Conservation (phyloP, 2,113 vertebrate genomes). For the Xyrauchen texanus region DNA sequence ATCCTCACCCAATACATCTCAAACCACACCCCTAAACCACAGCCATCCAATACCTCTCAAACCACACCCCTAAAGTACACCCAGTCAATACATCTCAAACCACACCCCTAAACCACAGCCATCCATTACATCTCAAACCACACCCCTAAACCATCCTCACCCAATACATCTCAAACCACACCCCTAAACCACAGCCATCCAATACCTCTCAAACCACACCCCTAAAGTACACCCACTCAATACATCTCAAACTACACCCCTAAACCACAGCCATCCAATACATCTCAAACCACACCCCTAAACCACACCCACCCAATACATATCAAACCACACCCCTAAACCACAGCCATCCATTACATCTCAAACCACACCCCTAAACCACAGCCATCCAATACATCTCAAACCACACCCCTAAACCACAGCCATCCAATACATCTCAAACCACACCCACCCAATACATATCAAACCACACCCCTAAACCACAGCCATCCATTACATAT, state of each 20-base stretch:
- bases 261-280: neutral
- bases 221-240: neutral
- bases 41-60: neutral
- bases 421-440: neutral
- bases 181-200: neutral
- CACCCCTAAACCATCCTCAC: neutral
- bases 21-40: neutral
- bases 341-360: neutral
- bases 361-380: too few species aligned
- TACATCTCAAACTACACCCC: too few species aligned
- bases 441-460: neutral
- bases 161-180: neutral
- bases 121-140: neutral
- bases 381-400: neutral
- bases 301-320: neutral
- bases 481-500: too few species aligned
- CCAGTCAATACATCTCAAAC: neutral
- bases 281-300: too few species aligned
- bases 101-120: neutral
- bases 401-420: neutral
- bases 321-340: neutral
- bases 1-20: neutral
- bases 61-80: neutral
- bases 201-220: neutral
- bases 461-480: neutral